A percentile compares a stretch with the other conserved stretches of the same genome.
phyloP scores from a whole-genome alignment of 2,888 invertebrate species.

The Octodonta nipae region DNA sequence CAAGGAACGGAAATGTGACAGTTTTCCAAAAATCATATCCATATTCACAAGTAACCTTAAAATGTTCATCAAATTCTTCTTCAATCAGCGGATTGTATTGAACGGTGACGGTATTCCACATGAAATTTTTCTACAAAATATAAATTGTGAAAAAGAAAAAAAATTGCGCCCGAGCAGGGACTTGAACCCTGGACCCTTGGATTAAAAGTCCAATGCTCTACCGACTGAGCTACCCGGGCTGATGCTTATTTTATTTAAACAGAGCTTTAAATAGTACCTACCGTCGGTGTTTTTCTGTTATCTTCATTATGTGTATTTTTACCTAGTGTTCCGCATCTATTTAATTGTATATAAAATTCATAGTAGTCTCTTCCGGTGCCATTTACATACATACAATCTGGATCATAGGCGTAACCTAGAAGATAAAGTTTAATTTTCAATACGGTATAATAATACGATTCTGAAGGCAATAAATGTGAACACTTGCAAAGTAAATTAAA shows the following conservation, averaged over 20 bases:
- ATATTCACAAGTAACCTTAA: slow-evolving; percentile 90
- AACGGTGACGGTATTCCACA: slow-evolving; percentile 93
- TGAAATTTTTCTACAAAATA: slow-evolving; percentile 66
- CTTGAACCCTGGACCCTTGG: slow-evolving; percentile 69
- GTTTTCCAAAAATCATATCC: slow-evolving; percentile 96
- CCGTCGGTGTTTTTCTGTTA: slow-evolving; percentile 72
- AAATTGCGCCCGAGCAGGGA: slow-evolving; percentile 55
- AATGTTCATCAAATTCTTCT: slow-evolving; percentile 88
- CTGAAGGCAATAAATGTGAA: no score
- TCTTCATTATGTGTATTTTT: slow-evolving; percentile 78
- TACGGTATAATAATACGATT: neutral
- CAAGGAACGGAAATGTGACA: slow-evolving; percentile 84
- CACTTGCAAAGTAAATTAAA: slow-evolving; percentile 3
- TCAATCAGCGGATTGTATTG: slow-evolving; percentile 87
- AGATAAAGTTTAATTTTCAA: neutral
- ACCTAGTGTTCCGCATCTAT: slow-evolving; percentile 81
- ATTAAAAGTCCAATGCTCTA: slow-evolving; percentile 67
- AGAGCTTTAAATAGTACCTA: slow-evolving; percentile 40
- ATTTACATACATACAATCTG: slow-evolving; percentile 89
- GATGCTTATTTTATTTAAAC: no score
- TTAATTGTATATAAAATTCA: slow-evolving; percentile 85
- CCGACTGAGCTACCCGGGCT: slow-evolving; percentile 64
- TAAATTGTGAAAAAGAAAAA: no score
- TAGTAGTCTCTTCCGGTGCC: slow-evolving; percentile 83
- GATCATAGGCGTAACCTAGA: slow-evolving; percentile 80